phyloP scores from a whole-genome alignment of 2,113 vertebrate species.

The Pontoporia blainvillei region DNA sequence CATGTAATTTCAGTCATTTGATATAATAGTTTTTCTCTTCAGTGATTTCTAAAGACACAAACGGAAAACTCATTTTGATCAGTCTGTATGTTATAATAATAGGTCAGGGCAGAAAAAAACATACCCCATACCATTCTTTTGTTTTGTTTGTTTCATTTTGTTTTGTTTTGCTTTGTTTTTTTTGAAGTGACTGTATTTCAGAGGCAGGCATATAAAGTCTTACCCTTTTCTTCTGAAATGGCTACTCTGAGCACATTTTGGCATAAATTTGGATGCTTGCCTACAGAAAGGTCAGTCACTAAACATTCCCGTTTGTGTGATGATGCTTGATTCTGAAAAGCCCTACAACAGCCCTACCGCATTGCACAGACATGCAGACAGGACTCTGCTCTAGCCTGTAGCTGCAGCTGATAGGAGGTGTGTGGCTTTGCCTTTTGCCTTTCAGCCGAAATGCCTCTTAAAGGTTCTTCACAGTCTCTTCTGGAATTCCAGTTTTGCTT shows the following conservation, averaged over 20 bases:
- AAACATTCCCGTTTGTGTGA: background rate
- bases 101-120: background rate
- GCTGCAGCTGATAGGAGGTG: background rate
- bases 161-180: background rate
- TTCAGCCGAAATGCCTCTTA: background rate
- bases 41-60: background rate
- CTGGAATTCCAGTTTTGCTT: background rate
- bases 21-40: background rate
- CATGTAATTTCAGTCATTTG: background rate
- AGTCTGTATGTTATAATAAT: background rate
- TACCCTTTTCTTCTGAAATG: slow-evolving; percentile 32
- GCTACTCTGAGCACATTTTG: background rate
- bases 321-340: background rate
- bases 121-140: background rate
- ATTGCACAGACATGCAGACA: background rate
- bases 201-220: background rate
- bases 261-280: background rate
- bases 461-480: background rate
- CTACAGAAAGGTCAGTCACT: background rate
- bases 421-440: background rate
- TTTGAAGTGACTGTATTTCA: slow-evolving; percentile 1
- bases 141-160: background rate
- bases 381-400: background rate
- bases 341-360: background rate
- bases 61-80: background rate